These are phyloP conservation scores for Dione vanillae DNA, from an alignment of 2,888 invertebrate genomes.

Conservation along the genomic window DNA sequence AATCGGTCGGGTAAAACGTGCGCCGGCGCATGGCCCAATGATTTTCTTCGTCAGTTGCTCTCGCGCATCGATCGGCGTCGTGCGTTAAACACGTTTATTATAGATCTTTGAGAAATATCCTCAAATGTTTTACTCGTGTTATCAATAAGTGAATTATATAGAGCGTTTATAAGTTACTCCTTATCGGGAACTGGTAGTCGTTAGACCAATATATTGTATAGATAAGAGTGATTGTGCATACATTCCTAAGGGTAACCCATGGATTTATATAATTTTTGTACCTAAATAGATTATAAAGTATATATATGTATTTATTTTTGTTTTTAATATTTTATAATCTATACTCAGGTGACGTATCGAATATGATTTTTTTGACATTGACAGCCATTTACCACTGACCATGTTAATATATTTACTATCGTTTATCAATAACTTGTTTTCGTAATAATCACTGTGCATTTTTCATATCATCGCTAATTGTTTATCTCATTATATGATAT, in stretches of 20 bases:
- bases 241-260: conserved; percentile 45
- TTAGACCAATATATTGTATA: conserved; percentile 58
- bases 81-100: conserved; percentile 50
- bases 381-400: conserved; percentile 30
- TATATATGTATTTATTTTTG: background rate
- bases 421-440: conserved; percentile 37
- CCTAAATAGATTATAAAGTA: conserved; percentile 8
- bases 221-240: conserved; percentile 76
- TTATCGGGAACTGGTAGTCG: conserved; percentile 52
- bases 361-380: conserved; percentile 34
- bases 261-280: conserved; percentile 34
- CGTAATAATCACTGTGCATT: conserved; percentile 29
- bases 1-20: conserved; percentile 61
- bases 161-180: conserved; percentile 53
- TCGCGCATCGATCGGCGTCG: conserved; percentile 71
- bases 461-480: conserved; percentile 28
- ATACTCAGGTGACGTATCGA: background rate
- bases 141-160: conserved; percentile 45
- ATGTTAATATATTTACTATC: conserved; percentile 35
- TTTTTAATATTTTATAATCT: background rate
- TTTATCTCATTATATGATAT: conserved; percentile 7
- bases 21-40: conserved; percentile 73
- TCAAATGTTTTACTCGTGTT: conserved; percentile 49
- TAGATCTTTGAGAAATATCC: conserved; percentile 42
- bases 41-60: conserved; percentile 76